These are phyloP conservation scores for Holcopasites calliopsidis DNA, from an alignment of 1,140 invertebrate species.

Conservation along the genomic window DNA sequence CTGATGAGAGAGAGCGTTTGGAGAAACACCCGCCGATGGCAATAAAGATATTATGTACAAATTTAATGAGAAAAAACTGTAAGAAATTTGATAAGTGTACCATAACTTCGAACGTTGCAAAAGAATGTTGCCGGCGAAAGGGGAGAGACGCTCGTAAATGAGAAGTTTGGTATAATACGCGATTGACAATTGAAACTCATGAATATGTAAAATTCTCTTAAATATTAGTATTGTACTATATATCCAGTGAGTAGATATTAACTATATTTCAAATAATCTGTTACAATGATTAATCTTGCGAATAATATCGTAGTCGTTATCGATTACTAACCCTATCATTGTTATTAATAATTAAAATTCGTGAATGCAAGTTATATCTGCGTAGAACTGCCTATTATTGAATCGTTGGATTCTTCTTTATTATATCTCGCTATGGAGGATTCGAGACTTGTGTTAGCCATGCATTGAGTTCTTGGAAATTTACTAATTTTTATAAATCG, in stretches of 20 bases:
- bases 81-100: conserved; percentile 17
- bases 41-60: conserved; percentile 51
- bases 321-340: not conserved
- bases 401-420: not conserved
- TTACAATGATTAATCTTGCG: not conserved
- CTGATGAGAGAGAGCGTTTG: conserved; percentile 8
- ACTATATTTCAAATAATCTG: conserved; percentile 3
- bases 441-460: not conserved
- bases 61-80: conserved; percentile 24
- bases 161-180: not conserved
- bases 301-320: not conserved
- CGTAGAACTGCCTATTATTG: not conserved
- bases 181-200: conserved; percentile 15
- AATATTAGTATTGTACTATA: not conserved
- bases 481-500: no score
- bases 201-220: not conserved
- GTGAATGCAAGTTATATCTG: conserved; percentile 1
- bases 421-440: not conserved
- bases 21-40: conserved; percentile 35
- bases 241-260: not conserved
- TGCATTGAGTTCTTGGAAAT: not conserved
- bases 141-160: not conserved
- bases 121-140: not conserved
- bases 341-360: not conserved
- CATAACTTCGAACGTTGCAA: conserved; percentile 7